phyloP scores from a whole-genome alignment of 1,140 invertebrate genomes.

The Drosophila repleta region DNA sequence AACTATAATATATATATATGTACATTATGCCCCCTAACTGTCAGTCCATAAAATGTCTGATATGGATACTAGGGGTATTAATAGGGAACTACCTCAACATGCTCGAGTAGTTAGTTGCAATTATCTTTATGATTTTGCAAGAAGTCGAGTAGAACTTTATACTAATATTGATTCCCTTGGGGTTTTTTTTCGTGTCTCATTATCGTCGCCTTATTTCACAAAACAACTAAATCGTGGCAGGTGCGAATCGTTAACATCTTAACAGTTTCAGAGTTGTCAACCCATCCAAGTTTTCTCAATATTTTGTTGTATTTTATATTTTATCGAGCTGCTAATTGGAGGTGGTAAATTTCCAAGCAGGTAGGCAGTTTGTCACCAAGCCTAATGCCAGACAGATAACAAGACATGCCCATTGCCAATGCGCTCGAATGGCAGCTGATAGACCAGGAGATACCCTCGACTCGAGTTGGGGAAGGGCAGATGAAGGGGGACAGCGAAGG shows the following conservation, averaged over 20 bases:
- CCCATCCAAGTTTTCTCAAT: conserved; percentile 1
- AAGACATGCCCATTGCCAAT: conserved; percentile 17
- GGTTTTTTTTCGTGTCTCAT: not conserved
- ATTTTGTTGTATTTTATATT: not conserved
- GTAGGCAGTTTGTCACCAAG: conserved; percentile 24
- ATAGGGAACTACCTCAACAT: conserved; percentile 72
- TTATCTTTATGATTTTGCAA: conserved; percentile 74
- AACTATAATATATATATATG: not conserved
- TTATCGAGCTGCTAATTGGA: conserved; percentile 5
- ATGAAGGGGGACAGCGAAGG: too few species aligned
- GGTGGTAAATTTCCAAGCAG: not conserved
- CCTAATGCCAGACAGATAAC: conserved; percentile 55
- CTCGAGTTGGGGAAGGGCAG: too few species aligned
- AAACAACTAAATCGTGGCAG: conserved; percentile 27
- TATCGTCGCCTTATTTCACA: conserved; percentile 31
- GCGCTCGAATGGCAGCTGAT: not conserved
- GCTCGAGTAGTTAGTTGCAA: conserved; percentile 35
- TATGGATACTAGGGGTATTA: not conserved
- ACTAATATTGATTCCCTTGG: conserved; percentile 1
- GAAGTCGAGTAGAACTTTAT: conserved; percentile 22
- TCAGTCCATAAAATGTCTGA: conserved; percentile 24
- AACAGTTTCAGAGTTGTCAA: conserved; percentile 37
- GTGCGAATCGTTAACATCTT: conserved; percentile 23
- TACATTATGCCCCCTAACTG: not conserved
- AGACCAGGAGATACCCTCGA: too few species aligned